These are phyloP conservation scores for Drosophila flavopinicola DNA, from an alignment of 2,888 invertebrate species.

Conservation along the genomic window DNA sequence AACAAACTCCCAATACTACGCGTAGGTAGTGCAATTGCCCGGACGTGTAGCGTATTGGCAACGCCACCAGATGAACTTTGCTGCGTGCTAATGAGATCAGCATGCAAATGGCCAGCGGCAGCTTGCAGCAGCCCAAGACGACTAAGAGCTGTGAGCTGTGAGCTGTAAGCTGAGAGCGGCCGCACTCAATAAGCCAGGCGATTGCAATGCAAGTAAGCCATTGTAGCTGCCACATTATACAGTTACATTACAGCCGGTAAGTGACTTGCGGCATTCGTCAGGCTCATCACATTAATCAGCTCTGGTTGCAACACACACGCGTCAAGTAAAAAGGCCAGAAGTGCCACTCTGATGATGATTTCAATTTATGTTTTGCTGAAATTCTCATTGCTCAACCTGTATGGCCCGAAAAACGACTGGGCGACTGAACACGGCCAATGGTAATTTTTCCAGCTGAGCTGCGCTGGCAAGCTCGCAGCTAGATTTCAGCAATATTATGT, in stretches of 20 bases:
- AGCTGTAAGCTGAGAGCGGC: slow-evolving; percentile 12
- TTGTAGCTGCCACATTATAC: slow-evolving; percentile 22
- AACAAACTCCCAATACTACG: slow-evolving; percentile 37
- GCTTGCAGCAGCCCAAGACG: slow-evolving; percentile 9
- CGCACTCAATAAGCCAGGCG: slow-evolving; percentile 51
- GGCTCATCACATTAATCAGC: slow-evolving; percentile 55
- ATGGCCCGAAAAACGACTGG: slow-evolving; percentile 1
- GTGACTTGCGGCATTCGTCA: slow-evolving; percentile 57
- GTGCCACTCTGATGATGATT: slow-evolving; percentile 46
- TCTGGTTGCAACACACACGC: slow-evolving; percentile 8
- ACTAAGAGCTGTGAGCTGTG: slow-evolving; percentile 40
- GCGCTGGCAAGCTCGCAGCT: slow-evolving; percentile 25
- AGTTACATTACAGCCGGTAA: slow-evolving; percentile 29
- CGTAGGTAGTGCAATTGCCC: slow-evolving; percentile 43
- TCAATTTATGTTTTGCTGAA: slow-evolving; percentile 35
- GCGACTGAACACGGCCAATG: slow-evolving; percentile 32
- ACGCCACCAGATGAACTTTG: slow-evolving; percentile 70
- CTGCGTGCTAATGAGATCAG: slow-evolving; percentile 76
- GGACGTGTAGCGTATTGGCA: slow-evolving; percentile 50
- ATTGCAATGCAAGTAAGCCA: slow-evolving; percentile 74
- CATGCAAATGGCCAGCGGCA: slow-evolving; percentile 64
- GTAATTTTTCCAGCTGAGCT: slow-evolving; percentile 63
- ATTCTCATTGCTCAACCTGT: slow-evolving; percentile 9
- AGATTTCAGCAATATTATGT: slow-evolving; percentile 33
- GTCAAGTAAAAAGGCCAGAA: slow-evolving; percentile 37